Percentiles rank a stretch among this genome's conserved stretches.
Evolutionary conservation across 2,797 vertebrate species (phyloP).

Genomic region (Sciaenops ocellatus): DNA sequence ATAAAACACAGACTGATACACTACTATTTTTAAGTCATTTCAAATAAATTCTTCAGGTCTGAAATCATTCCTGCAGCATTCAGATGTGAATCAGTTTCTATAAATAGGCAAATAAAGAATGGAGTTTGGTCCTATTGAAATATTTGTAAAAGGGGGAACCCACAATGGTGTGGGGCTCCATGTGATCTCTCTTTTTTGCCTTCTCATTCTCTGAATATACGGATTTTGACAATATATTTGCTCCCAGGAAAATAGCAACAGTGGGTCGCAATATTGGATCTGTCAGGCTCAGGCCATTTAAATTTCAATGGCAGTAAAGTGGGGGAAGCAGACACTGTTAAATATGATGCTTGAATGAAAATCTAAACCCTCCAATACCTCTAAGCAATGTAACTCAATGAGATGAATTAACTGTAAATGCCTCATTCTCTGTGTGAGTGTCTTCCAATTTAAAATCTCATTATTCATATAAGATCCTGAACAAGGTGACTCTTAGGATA

Average conservation of each 20-base stretch:
- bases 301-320: constrained; percentile 87
- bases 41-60: constrained; percentile 23
- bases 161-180: constrained; percentile 52
- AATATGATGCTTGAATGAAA: constrained; percentile 91
- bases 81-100: constrained; percentile 39
- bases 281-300: constrained; percentile 88
- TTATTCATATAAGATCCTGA: constrained; percentile 91
- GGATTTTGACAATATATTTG: constrained; percentile 86
- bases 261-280: constrained; percentile 88
- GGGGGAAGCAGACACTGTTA: constrained; percentile 86
- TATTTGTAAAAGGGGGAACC: constrained; percentile 46
- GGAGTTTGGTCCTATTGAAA: constrained; percentile 53
- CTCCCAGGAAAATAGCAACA: constrained; percentile 87
- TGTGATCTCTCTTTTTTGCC: constrained; percentile 63
- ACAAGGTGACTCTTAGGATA: constrained; percentile 90
- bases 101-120: constrained; percentile 53
- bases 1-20: constrained; percentile 23
- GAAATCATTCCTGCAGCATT: constrained; percentile 31
- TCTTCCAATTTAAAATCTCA: constrained; percentile 93
- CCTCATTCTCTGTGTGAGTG: constrained; percentile 90
- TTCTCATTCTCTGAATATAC: constrained; percentile 78
- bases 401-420: constrained; percentile 92
- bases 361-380: constrained; percentile 91
- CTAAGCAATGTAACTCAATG: constrained; percentile 91
- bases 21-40: constrained; percentile 25